Percentiles rank a stretch among this genome's conserved stretches.
phyloP scores from a whole-genome alignment of 1,140 invertebrate genomes.

The Eriosoma lanigerum region DNA sequence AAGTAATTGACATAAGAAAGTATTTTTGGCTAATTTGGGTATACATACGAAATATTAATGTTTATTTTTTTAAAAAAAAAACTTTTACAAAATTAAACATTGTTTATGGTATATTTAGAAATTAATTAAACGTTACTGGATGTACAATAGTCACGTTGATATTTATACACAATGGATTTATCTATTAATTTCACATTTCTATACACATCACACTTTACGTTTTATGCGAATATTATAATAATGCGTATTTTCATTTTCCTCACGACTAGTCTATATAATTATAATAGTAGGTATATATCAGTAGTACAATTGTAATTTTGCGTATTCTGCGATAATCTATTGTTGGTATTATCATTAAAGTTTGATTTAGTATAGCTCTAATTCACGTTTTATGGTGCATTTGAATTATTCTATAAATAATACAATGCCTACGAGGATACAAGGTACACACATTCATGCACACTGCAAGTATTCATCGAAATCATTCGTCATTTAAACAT shows the following conservation, averaged over 20 bases:
- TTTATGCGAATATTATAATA: not conserved
- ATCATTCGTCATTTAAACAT: no score
- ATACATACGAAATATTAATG: no score
- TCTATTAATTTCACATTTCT: not conserved
- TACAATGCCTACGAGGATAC: not conserved
- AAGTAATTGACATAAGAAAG: no score
- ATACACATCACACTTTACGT: not conserved
- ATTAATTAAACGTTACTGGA: not conserved
- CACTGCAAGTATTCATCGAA: no score
- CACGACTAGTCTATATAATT: not conserved
- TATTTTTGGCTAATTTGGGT: no score
- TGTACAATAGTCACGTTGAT: not conserved
- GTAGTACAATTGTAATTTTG: not conserved
- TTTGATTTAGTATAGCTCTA: not conserved
- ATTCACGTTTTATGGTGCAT: not conserved
- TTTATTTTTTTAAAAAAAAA: no score
- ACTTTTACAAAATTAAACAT: no score
- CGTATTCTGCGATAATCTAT: not conserved
- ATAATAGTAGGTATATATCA: not conserved
- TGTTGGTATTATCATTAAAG: constrained; percentile 15
- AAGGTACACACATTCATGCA: no score
- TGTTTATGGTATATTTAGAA: no score
- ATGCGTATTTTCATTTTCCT: constrained; percentile 7
- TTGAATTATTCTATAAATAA: not conserved
- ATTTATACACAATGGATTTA: not conserved